phyloP scores from a whole-genome alignment of 1,140 invertebrate genomes.

The Akabosia matsudoensis region DNA sequence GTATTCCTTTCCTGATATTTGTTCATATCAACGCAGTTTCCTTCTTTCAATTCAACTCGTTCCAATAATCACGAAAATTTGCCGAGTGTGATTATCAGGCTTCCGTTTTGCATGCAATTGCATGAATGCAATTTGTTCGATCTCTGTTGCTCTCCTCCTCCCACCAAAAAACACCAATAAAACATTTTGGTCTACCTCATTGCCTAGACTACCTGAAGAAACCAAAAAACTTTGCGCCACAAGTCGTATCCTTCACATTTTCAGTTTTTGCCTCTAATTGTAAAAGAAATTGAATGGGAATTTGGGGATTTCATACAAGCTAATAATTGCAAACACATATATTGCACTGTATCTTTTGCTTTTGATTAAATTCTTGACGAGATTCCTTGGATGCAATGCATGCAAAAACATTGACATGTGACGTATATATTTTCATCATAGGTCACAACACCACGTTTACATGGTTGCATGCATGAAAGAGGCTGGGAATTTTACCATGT shows the following conservation, averaged over 20 bases:
- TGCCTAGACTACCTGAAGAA: too few species aligned
- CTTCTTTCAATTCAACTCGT: not conserved
- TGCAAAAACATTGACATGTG: not conserved
- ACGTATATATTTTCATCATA: not conserved
- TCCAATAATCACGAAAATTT: not conserved
- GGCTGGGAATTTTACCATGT: not conserved
- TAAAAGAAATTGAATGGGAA: too few species aligned
- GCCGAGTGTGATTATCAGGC: not conserved
- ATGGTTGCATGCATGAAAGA: not conserved
- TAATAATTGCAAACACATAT: too few species aligned
- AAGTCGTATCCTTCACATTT: not conserved
- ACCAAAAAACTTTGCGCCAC: not conserved
- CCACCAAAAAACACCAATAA: not conserved
- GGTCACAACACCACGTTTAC: not conserved
- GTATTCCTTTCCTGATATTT: too few species aligned
- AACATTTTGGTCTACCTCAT: too few species aligned
- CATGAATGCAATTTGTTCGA: not conserved
- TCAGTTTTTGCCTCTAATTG: not conserved
- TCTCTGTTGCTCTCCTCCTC: not conserved
- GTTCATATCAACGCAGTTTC: not conserved
- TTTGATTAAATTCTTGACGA: too few species aligned
- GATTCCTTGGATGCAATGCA: not conserved
- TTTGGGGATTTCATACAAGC: too few species aligned
- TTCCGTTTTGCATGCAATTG: not conserved
- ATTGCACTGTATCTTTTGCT: too few species aligned